Conservation (phyloP, 2,888 invertebrate species). For the Allolobophora icterica region DNA sequence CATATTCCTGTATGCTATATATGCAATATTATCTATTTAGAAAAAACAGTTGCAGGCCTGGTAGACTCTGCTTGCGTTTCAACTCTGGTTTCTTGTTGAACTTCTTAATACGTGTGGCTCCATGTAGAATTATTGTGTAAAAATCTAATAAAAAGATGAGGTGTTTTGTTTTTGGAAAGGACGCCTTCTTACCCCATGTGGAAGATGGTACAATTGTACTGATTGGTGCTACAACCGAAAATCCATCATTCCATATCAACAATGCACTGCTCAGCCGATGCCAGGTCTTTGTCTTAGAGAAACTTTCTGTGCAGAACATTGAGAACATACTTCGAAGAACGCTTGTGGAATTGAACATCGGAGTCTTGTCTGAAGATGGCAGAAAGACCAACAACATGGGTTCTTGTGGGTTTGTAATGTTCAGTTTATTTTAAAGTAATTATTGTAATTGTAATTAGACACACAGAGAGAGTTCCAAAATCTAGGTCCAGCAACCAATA, state of each 20-base stretch:
- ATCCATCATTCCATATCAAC: constrained; percentile 83
- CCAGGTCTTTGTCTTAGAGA: constrained; percentile 73
- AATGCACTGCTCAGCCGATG: constrained; percentile 81
- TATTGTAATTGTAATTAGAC: too few species aligned
- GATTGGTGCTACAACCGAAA: constrained; percentile 85
- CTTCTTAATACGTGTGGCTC: neutral
- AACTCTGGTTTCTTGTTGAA: neutral
- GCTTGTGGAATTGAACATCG: constrained; percentile 64
- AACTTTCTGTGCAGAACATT: constrained; percentile 72
- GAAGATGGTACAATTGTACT: constrained; percentile 80
- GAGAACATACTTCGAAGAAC: constrained; percentile 71
- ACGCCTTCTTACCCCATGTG: constrained; percentile 80
- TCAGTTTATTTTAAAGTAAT: too few species aligned
- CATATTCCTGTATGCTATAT: too few species aligned
- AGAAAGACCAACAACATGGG: neutral
- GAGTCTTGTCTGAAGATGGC: constrained; percentile 19
- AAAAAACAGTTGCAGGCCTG: too few species aligned
- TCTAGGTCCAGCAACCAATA: too few species aligned
- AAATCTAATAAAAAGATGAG: too few species aligned
- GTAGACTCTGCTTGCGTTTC: neutral
- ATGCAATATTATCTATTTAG: too few species aligned
- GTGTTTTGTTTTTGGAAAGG: constrained; percentile 62
- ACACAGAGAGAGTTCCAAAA: too few species aligned
- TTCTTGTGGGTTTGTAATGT: constrained; percentile 9
- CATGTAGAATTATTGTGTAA: too few species aligned